Conservation (phyloP, 2,888 invertebrate genomes). For the Acanthosepion pharaonis region DNA sequence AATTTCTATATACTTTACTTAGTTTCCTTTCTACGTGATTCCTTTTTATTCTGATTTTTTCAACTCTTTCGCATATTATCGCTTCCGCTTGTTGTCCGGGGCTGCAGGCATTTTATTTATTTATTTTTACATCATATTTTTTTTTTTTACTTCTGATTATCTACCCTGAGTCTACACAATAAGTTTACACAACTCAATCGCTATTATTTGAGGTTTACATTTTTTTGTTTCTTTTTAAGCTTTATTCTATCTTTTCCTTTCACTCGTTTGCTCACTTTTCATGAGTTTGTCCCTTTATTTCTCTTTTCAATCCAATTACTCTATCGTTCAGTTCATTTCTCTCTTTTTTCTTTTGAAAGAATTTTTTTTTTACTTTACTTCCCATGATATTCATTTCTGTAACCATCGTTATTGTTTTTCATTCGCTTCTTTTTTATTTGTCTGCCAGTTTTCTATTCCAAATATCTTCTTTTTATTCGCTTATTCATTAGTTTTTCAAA, state of each 20-base stretch:
- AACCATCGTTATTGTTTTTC: no score
- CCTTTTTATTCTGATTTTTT: not conserved
- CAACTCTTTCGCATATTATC: not conserved
- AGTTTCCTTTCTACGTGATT: not conserved
- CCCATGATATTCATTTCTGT: no score
- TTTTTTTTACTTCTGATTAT: not conserved
- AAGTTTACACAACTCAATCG: not conserved
- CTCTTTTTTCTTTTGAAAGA: not conserved
- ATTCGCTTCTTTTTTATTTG: no score
- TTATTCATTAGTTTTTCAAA: no score
- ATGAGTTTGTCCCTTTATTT: not conserved
- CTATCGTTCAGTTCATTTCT: not conserved
- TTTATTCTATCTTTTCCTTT: not conserved
- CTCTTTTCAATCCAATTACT: not conserved
- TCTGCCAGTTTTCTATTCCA: no score
- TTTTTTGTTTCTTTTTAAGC: not conserved
- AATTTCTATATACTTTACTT: not conserved
- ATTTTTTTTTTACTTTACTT: no score
- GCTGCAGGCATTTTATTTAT: constrained; percentile 33
- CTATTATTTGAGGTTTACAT: not conserved
- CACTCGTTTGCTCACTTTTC: not conserved
- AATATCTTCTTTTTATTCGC: no score
- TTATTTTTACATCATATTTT: not conserved
- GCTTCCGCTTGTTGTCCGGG: not conserved
- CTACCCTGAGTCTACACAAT: not conserved